Evolutionary conservation across 1,140 invertebrate species (phyloP).

Genomic region (Chymomyza costata): DNA sequence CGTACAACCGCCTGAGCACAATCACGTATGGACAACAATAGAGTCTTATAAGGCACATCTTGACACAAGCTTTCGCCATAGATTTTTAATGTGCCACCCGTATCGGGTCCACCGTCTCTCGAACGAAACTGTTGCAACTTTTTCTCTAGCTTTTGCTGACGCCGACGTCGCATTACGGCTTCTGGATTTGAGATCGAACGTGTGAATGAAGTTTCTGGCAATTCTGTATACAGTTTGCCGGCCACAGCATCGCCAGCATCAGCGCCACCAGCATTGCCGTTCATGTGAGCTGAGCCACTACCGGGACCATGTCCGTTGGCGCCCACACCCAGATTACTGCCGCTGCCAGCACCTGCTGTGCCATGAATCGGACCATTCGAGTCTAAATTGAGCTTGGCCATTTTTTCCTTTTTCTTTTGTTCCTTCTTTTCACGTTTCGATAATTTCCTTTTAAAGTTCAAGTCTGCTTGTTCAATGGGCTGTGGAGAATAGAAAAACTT

Average conservation of each 20-base stretch:
- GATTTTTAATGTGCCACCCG: slow-evolving; percentile 96
- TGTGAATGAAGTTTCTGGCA: slow-evolving; percentile 98
- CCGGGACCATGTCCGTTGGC: slow-evolving; percentile 78
- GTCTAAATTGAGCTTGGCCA: slow-evolving; percentile 88
- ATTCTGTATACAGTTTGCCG: slow-evolving; percentile 94
- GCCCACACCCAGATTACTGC: slow-evolving; percentile 74
- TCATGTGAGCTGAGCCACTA: slow-evolving; percentile 73
- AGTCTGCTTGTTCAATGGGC: slow-evolving; percentile 75
- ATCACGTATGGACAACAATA: slow-evolving; percentile 95
- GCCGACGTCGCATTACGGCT: slow-evolving; percentile 96
- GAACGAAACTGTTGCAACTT: slow-evolving; percentile 97
- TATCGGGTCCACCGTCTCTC: slow-evolving; percentile 94
- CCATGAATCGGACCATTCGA: slow-evolving; percentile 76
- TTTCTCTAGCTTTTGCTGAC: slow-evolving; percentile 98
- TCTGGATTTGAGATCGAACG: slow-evolving; percentile 99
- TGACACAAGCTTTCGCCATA: slow-evolving; percentile 97
- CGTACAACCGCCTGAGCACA: slow-evolving; percentile 92
- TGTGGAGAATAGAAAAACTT: slow-evolving; percentile 5
- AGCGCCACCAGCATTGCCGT: slow-evolving; percentile 39
- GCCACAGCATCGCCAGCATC: slow-evolving; percentile 80
- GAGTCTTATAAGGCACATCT: slow-evolving; percentile 98
- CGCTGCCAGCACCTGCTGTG: slow-evolving; percentile 71
- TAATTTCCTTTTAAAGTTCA: slow-evolving; percentile 87
- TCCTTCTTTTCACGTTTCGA: slow-evolving; percentile 99
- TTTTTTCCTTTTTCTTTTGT: slow-evolving; percentile 97